Evolutionary conservation across 2,888 invertebrate species (phyloP), one percentile per base, ranked within the genome.

Genomic region (Diogma glabrata): DNA sequence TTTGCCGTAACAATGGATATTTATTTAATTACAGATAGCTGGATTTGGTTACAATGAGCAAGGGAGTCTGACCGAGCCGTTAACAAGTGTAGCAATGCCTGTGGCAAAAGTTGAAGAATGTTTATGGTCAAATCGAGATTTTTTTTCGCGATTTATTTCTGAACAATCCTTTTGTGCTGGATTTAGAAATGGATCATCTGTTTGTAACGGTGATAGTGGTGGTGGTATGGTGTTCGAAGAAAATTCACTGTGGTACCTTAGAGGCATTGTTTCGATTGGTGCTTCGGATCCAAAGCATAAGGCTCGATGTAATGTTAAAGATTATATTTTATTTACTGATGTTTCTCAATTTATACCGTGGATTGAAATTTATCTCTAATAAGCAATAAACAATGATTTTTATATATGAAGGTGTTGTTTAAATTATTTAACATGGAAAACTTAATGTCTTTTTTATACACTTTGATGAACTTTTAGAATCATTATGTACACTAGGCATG

Each of bases 191-290:
- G 57, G 57, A 14, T 72, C 67, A 4, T 73, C 73, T 50, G 71
- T 72, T 4, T 75, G 75, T 55, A 74, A 74, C 36, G 75, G 74
- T 2, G 75, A 75, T 55, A 74, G 75, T 49, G 76, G 76, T 2
- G 72, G 74, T 36, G 75, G 72, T 1, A 67, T 73, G 56, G 57
- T 66, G 17, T 63, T 76, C 4, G 47, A 53, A 51, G 12, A 33
- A 4, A 26, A 53, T 40, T 22, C 19, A 8, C 22, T 45, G 16
- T 57, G 36, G 24, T 48, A 52, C 36, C 16, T 57, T 17, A 47
- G 57, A 6, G 57, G 57, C 17, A 54, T 57, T 38, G 56, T 56
- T 16, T 57, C 57, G 10, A 19, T 56, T 9, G 52, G 53, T 20
- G 52, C 49, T 3, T 19, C 53, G 0, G 53, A 63, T 20, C 48